phyloP scores from a whole-genome alignment of 2,888 invertebrate genomes.

The Netelia virgata region DNA sequence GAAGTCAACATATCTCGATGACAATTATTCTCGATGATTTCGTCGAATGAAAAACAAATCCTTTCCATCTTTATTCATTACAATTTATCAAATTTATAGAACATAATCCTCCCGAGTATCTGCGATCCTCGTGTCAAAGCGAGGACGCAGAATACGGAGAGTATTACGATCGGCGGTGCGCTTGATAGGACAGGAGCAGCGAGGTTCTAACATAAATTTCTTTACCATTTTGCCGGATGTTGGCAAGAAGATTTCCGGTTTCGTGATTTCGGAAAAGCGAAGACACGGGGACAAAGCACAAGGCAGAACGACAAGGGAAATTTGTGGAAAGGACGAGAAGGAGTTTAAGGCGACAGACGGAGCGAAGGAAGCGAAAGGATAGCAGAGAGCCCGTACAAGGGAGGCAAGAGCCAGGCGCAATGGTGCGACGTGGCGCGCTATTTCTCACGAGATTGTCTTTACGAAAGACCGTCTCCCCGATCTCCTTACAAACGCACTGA shows the following conservation, averaged over 20 bases:
- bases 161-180: neutral
- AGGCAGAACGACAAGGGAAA: conserved; percentile 5
- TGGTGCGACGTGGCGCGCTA: conserved; percentile 55
- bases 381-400: conserved; percentile 35
- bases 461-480: conserved; percentile 38
- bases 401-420: conserved; percentile 40
- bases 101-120: neutral
- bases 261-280: conserved; percentile 31
- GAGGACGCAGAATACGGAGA: no score
- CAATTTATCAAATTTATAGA: no score
- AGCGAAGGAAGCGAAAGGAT: conserved; percentile 21
- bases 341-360: conserved; percentile 18
- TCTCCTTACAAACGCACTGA: conserved; percentile 62
- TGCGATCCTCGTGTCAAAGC: neutral
- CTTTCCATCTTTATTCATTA: no score
- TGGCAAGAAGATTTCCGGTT: conserved; percentile 43
- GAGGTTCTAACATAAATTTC: conserved; percentile 14
- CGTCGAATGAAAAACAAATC: no score
- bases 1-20: no score
- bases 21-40: neutral
- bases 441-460: conserved; percentile 68
- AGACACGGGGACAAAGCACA: neutral
- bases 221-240: neutral
- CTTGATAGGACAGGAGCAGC: neutral
- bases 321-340: conserved; percentile 36